Base-by-base conservation (phyloP, 1,140 invertebrate genomes). In the Ruditapes philippinarum region DNA sequence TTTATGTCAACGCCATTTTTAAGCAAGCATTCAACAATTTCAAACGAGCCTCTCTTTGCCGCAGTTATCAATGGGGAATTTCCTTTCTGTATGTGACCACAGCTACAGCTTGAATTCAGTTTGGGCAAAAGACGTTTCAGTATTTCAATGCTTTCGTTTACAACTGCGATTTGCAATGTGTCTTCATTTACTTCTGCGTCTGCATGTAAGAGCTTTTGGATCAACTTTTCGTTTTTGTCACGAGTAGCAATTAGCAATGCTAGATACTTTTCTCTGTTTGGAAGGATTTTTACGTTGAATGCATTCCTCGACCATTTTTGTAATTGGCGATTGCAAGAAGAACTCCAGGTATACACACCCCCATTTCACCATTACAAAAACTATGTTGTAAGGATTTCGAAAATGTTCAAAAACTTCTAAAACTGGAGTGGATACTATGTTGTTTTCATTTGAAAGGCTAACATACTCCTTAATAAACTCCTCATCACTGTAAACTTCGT, bases 31-130 rank as follows among this genome's bases (percentile, higher is more conserved):
- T 31, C 40, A 19, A 85, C 70, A 4, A 33, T 45, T 22, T 85
- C 65, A 31, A 49, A 14, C 14, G 49, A 76, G 7, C 70, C 68
- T 85, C 62, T 74, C 40, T 45, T 74, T 28, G 42, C 19, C 17
- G 70, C 70, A 1, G 38, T 60, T 3, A 85, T 85, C 19, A 85
- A 22, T n/a, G 83, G 83, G 28, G n/a, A 57, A 45, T 73, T 85
- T 40, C 33, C 28, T 45, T 85, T 74, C 12, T 68, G 38, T 22
- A 70, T 36, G 33, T 51, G 57, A 17, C 33, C 33, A 40, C 31
- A 19, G 60, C 38, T 40, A n/a, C 36, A 12, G n/a, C 60, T 38
- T 17, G 51, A 36, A 17, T 28, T 38, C 36, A 38, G 31, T 25
- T 38, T 73, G 17, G 12, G 9, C 12, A 57, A 25, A 17, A 70